Evolutionary conservation across 23 tunicate genomes (phyloP), one percentile per base, ranked within the genome.

Genomic region (Trididemnum clinides): DNA sequence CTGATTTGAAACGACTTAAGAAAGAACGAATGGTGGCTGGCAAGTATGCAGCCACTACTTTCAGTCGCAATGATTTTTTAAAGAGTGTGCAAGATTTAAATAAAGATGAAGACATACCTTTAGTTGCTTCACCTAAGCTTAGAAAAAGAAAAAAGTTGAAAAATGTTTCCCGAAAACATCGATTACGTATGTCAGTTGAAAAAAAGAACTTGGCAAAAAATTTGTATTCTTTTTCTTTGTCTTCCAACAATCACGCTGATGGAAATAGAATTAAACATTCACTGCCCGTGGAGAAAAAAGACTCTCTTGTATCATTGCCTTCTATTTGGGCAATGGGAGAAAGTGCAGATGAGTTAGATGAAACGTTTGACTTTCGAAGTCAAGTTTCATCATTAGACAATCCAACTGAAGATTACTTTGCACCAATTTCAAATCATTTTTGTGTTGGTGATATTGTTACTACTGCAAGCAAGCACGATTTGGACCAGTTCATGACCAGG

Each of bases 331-430:
- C 64, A 21, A 80, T 87, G 85, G 91, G 85, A 19, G 70, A 84
- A 1, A 19, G 78, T 66, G 82, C 35, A 3, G n/a, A 39, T 1
- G 69, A 27, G 20, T 1, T 34, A 20, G 80, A 78, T 23, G 50
- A 33, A 20, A 62, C 35, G 22, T 62, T 50, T 36, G 96, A 86
- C 15, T 86, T 72, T 39, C 90, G 30, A 32, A 86, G 87, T 28
- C 31, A 73, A 27, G 28, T 90, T 22, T 36, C 86, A 26, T 26
- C 77, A 0, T 33, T 86, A 36, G 27, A 50, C 28, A 81, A 80
- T 0, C 15, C 34, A 33, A 37, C 82, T 1, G 90, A 78, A n/a
- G 97, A 87, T 54, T 92, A 88, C 59, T 92, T 92, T 87, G 71
- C 83, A 1, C 21, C 74, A 12, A 35, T 33, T 7, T 3, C 39